Evolutionary conservation across 2,797 vertebrate species (phyloP), one percentile per base, ranked within the genome.

Genomic region (Tapirus indicus): DNA sequence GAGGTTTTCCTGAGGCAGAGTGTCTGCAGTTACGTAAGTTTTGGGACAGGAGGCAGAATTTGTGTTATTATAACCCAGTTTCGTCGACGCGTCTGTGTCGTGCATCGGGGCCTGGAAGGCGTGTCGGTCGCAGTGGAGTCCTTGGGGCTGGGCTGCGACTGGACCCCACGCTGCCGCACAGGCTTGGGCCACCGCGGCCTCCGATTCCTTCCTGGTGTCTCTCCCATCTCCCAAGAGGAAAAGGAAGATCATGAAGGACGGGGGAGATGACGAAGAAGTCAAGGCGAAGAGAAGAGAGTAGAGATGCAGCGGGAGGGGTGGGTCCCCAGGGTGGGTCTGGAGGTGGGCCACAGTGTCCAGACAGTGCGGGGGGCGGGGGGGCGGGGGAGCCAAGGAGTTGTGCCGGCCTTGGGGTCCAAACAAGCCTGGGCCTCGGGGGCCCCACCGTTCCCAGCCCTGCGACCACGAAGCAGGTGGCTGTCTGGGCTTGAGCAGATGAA

Each of bases 21-120:
- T 74, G 52, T 84, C 96, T 54, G 75, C 3, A 54, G 41, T 97
- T 92, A 79, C 41, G n/a, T 96, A 98, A 97, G 95, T 97, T 80
- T 25, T 21, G 11, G 69, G 95, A 95, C 85, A 88, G 91, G 95
- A 38, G 91, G 88, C 25, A 88, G 84, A 2, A 77, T 93, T 54
- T 21, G 92, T 97, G 96, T 94, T 97, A 92, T 80, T 58, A 64
- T 97, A 95, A 18, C 83, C 95, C 77, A 95, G 62, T 97, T 97
- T 98, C 94, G 97, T 91, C 27, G 74, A 93, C 64, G 94, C 44
- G 86, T 77, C 27, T 44, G 0, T 88, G 82, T 96, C 92, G 64
- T 27, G 88, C 74, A 94, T 95, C 74, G 58, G 77, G 62, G 60
- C 97, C 96, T 93, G 97, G 93, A 93, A 98, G 35, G 41, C 4